phyloP scores from a whole-genome alignment of 2,113 vertebrate species.

The Eulemur macaco region DNA sequence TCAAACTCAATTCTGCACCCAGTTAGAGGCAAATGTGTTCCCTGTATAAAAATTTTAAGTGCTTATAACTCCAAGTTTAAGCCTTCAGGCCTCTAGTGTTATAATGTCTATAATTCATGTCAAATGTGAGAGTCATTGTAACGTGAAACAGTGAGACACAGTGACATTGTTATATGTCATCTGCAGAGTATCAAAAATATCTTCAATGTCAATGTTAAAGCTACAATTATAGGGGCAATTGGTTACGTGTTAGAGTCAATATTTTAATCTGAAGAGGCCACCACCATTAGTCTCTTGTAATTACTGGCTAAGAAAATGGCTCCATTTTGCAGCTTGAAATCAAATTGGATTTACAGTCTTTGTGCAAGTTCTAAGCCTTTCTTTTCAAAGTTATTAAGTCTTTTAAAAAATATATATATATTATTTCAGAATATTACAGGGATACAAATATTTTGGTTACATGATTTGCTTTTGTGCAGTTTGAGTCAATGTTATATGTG shows the following conservation, averaged over 20 bases:
- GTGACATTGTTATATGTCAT: neutral
- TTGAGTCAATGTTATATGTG: too few relatives aligned
- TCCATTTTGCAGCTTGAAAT: neutral
- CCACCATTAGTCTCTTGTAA: neutral
- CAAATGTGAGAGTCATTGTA: constrained; percentile 29
- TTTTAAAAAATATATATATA: too few relatives aligned
- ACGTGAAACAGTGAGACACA: constrained; percentile 19
- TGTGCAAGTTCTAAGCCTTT: constrained; percentile 10
- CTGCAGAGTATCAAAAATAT: constrained; percentile 22
- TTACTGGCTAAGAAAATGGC: constrained; percentile 2
- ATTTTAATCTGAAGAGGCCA: neutral
- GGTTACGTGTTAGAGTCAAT: neutral
- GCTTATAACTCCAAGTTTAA: neutral
- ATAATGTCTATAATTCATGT: neutral
- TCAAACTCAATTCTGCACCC: constrained; percentile 7
- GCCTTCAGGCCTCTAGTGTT: neutral
- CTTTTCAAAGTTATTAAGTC: constrained; percentile 18
- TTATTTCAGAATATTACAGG: too few relatives aligned
- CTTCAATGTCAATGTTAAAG: neutral
- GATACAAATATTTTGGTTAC: too few relatives aligned
- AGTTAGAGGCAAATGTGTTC: neutral
- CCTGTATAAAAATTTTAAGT: neutral
- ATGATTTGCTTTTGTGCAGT: too few relatives aligned
- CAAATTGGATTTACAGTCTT: neutral
- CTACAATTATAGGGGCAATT: neutral